phyloP scores from a whole-genome alignment of 2,888 invertebrate species.

The Drosophila anomalata region DNA sequence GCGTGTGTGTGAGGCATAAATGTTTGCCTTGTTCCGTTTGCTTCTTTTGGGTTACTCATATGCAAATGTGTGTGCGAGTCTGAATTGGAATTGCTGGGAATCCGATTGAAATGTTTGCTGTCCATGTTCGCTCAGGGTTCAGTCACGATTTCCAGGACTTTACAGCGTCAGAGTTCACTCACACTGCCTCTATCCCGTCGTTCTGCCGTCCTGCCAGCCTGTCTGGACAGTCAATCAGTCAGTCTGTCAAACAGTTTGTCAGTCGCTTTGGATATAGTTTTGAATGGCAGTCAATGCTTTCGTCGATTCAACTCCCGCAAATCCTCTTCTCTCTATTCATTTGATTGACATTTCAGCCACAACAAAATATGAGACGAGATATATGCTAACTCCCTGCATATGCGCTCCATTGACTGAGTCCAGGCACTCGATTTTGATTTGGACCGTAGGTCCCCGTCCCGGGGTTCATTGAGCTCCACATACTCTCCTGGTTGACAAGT shows the following conservation, averaged over 20 bases:
- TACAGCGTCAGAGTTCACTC: slow-evolving; percentile 57
- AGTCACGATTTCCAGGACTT: slow-evolving; percentile 61
- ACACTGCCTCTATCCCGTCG: slow-evolving; percentile 27
- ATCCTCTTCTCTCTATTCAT: slow-evolving; percentile 46
- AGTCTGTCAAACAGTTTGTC: slow-evolving; percentile 60
- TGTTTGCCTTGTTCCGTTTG: slow-evolving; percentile 45
- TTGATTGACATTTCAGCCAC: slow-evolving; percentile 76
- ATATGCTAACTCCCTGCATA: slow-evolving; percentile 17
- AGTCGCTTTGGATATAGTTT: slow-evolving; percentile 57
- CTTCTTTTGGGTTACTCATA: slow-evolving; percentile 54
- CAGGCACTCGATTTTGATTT: not conserved
- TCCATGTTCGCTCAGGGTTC: slow-evolving; percentile 61
- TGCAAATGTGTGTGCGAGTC: slow-evolving; percentile 62
- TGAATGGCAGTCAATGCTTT: slow-evolving; percentile 42
- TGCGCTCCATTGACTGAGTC: not conserved
- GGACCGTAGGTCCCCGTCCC: not conserved
- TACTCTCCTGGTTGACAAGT: not conserved
- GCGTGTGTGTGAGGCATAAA: slow-evolving; percentile 50
- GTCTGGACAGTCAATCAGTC: slow-evolving; percentile 59
- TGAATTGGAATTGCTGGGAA: slow-evolving; percentile 74
- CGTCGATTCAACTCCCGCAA: slow-evolving; percentile 16
- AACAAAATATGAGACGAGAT: slow-evolving; percentile 61
- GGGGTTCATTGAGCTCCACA: slow-evolving; percentile 19
- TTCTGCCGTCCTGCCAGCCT: slow-evolving; percentile 12
- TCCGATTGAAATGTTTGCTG: slow-evolving; percentile 78